Base-by-base conservation (phyloP, 1,140 invertebrate genomes). In the Drosophila mojavensis region DNA sequence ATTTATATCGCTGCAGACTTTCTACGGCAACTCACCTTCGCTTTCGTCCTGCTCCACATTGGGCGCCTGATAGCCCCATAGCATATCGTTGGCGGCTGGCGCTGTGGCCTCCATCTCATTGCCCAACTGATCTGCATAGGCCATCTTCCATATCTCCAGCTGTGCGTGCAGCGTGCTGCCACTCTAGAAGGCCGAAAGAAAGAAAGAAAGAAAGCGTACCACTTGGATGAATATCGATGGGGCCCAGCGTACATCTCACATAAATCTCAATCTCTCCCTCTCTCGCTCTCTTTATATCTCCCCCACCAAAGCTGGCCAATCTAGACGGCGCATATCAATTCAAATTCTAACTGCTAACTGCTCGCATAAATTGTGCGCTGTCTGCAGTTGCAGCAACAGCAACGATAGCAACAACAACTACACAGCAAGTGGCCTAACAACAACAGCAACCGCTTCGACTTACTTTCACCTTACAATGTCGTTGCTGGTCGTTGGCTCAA, bases 131-230 rank as follows among this genome's bases (percentile, higher is more conserved):
- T 91, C 88, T 59, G 72, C 84, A 53, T 90, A 91, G 59, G 91
- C 94, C 79, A 97, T 96, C 61, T 97, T 97, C 97, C 97, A 98
- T 61, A 98, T 97, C 92, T 98, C 97, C 81, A 99, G 92, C 85
- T 98, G 97, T 39, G 97, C 96, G 92, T 96, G 96, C 47, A 99
- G 92, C 75, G 96, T 96, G 89, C 96, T 96, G 5, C 97, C 97
- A 78, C 95, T 95, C 96, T 97, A 91, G 48, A 53, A 55, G 43
- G 70, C 20, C 20, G 20, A 24, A 24, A 2, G 5, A n/a, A 75
- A 66, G 62, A 78, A 78, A 71, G 81, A 84, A 81, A 88, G 81
- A 75, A 71, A 75, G 63, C 43, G 68, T 79, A 77, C 84, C 78
- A 81, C 75, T 70, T 39, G 36, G 36, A 39, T 39, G 11, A 39